These are phyloP conservation scores for Podargus strigoides DNA, from an alignment of 2,797 vertebrate species.

Conservation along the genomic window DNA sequence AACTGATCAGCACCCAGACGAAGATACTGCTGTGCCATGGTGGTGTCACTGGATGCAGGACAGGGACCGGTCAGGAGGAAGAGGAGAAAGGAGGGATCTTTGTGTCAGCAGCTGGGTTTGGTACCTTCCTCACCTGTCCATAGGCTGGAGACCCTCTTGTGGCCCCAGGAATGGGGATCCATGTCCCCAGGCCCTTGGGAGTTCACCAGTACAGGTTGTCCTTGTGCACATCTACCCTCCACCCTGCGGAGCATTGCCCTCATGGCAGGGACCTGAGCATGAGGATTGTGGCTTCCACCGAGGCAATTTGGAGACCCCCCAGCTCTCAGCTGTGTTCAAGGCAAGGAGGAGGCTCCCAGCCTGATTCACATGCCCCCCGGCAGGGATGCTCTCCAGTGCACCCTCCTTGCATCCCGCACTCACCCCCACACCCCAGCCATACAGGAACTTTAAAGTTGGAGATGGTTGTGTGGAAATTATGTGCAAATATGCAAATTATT, in stretches of 20 bases:
- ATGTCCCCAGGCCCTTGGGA: not conserved
- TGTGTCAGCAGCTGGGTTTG: not conserved
- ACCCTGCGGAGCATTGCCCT: fast-evolving
- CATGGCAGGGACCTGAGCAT: not conserved
- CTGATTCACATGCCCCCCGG: fast-evolving
- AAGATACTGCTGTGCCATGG: not conserved
- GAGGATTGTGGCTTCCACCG: not conserved
- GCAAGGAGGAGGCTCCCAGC: not conserved
- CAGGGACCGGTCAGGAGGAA: not conserved
- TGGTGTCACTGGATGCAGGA: not conserved
- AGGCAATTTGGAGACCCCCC: not conserved
- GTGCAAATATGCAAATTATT: constrained; percentile 13
- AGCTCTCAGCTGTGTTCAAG: not conserved
- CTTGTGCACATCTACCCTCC: fast-evolving
- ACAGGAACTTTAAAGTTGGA: not conserved
- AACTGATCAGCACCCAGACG: not conserved
- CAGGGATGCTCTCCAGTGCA: not conserved
- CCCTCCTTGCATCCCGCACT: fast-evolving
- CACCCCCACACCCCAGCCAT: fast-evolving
- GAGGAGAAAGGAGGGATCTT: not conserved
- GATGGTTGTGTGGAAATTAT: not conserved
- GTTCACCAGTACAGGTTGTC: fast-evolving
- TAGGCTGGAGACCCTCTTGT: not conserved
- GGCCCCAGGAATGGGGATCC: fast-evolving
- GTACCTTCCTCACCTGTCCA: not conserved